Evolutionary conservation across 2,113 vertebrate genomes (phyloP), one percentile per base, ranked within the genome.

Genomic region (Rhizomys pruinosus): DNA sequence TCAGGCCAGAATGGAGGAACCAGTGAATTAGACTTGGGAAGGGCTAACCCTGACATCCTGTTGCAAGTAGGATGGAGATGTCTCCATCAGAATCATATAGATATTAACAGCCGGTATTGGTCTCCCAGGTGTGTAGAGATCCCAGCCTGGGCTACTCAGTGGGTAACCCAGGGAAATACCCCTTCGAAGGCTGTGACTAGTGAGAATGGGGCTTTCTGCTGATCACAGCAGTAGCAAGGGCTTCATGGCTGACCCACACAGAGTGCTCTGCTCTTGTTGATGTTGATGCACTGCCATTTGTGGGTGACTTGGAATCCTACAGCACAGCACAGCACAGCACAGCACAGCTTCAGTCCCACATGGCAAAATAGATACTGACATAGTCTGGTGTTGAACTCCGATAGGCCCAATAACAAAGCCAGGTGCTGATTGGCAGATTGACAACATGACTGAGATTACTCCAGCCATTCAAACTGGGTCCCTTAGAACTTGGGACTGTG

Each of bases 201-300:
- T 15, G 17, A 39, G 55, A 42, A 42, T 0, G 5, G 42, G 32
- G 12, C n/a, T 15, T 44, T 69, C 19, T 57, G 19, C 3, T 59
- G 77, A 69, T 90, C 32, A 13, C 1, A 3, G 16, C 5, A 1
- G 16, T 23, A 8, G 29, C 8, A 37, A 86, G 7, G 27, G 59
- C 52, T n/a, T 81, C 63, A 7, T 22, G 5, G 27, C 71, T 64
- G 66, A 0, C 55, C 34, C 0, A 1, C 10, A 20, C 34, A 57
- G 79, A 59, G 8, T 22, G 32, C 25, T 11, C 3, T 7, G 0
- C 0, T 37, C 5, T 42, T 39, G 4, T 25, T 52, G 10, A 37
- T 39, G 4, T 25, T 52, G 10, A 37, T n/a, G 6, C 42, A 37
- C 19, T 6, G 2, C 16, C 37, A 0, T 59, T n/a, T 22, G 3